These are phyloP conservation scores for Xylocopa sonorina DNA, from an alignment of 1,140 invertebrate genomes.

Conservation along the genomic window DNA sequence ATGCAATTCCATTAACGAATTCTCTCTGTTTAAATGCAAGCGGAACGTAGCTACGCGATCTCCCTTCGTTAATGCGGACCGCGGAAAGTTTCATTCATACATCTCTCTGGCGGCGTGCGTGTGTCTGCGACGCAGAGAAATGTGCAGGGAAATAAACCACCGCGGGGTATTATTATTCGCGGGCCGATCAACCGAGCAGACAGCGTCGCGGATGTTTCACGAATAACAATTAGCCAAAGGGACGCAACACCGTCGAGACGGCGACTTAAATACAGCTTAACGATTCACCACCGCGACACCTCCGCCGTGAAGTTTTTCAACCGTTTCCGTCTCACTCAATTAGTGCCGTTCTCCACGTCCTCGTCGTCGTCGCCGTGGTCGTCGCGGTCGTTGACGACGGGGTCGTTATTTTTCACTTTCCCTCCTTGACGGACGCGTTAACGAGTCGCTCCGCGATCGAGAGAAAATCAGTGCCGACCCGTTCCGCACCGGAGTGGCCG, in stretches of 20 bases:
- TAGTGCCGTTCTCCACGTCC: conserved; percentile 26
- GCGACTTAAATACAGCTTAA: conserved; percentile 49
- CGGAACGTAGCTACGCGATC: not conserved
- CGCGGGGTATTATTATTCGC: conserved; percentile 60
- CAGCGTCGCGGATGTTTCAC: conserved; percentile 57
- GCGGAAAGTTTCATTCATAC: too few species aligned
- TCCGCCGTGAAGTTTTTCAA: conserved; percentile 27
- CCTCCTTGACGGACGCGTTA: conserved; percentile 33
- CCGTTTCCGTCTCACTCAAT: conserved; percentile 43
- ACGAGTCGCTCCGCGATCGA: conserved; percentile 32
- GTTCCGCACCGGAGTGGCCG: not conserved
- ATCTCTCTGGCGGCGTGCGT: not conserved
- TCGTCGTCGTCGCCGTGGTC: conserved; percentile 3
- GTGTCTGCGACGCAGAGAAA: not conserved
- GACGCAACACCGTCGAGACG: conserved; percentile 30
- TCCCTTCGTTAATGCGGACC: not conserved
- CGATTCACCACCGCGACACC: conserved; percentile 42
- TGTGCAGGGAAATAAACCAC: conserved; percentile 3
- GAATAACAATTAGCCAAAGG: conserved; percentile 57
- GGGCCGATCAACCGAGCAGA: conserved; percentile 53
- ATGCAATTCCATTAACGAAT: conserved; percentile 59
- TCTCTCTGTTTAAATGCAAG: not conserved
- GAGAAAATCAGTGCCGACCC: conserved; percentile 20
- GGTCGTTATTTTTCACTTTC: conserved; percentile 36
- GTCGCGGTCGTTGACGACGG: not conserved